Percentiles rank a stretch among this genome's conserved stretches.
Evolutionary conservation across 2,797 vertebrate genomes (phyloP).

Genomic region (Siniperca obscura): DNA sequence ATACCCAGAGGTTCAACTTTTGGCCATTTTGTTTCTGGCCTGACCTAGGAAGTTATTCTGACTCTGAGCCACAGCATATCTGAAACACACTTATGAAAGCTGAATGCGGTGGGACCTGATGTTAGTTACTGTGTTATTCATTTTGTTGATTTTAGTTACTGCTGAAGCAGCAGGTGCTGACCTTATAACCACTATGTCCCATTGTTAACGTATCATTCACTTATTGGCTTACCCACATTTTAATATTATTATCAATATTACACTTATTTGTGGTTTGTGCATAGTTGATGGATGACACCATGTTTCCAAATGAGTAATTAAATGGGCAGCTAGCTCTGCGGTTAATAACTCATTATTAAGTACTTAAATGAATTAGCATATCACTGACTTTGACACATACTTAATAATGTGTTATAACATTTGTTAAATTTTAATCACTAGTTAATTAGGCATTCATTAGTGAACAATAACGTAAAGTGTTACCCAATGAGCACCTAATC

Average conservation of each 20-base stretch:
- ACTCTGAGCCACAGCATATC: not conserved
- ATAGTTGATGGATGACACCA: constrained; percentile 60
- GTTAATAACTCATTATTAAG: constrained; percentile 68
- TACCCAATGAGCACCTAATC: constrained; percentile 36
- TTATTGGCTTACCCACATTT: constrained; percentile 11
- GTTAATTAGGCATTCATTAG: constrained; percentile 61
- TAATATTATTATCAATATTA: constrained; percentile 1
- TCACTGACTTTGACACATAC: constrained; percentile 67
- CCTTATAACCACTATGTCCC: not conserved
- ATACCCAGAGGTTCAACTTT: not conserved
- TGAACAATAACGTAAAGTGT: constrained; percentile 46
- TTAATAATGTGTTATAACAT: constrained; percentile 72
- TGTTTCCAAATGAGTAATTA: constrained; percentile 59
- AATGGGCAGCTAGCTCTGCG: constrained; percentile 34
- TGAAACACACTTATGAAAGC: not conserved
- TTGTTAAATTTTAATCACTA: constrained; percentile 66
- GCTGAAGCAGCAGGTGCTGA: not conserved
- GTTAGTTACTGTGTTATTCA: not conserved
- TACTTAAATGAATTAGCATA: constrained; percentile 65
- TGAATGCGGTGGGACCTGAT: not conserved
- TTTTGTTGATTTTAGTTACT: not conserved
- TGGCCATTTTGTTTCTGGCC: not conserved
- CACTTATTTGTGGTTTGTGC: constrained; percentile 35
- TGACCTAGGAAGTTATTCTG: constrained; percentile 1
- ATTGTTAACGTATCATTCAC: not conserved